These are phyloP conservation scores for Aphrophora alni DNA, from an alignment of 2,888 invertebrate species.

Conservation along the genomic window DNA sequence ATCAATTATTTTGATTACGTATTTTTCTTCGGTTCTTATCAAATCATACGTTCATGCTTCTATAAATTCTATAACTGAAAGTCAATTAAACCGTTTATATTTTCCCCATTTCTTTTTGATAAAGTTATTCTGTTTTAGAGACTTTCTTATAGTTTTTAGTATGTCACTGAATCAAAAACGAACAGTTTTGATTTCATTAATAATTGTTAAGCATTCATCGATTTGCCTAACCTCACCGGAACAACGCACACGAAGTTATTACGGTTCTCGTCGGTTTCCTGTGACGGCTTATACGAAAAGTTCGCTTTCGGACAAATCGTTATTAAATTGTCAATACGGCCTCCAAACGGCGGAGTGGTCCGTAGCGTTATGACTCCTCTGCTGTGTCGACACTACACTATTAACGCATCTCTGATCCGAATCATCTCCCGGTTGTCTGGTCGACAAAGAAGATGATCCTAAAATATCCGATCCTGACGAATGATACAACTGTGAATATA, in stretches of 20 bases:
- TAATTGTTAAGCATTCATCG: too few species aligned
- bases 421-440: constrained; percentile 32
- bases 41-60: too few species aligned
- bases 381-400: constrained; percentile 31
- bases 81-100: too few species aligned
- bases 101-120: too few species aligned
- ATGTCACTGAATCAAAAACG: too few species aligned
- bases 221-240: not conserved
- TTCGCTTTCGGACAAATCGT: not conserved
- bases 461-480: constrained; percentile 39
- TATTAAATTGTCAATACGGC: constrained; percentile 65
- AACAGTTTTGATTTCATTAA: too few species aligned
- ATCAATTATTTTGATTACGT: too few species aligned
- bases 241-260: not conserved
- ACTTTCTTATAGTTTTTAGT: too few species aligned
- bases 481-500: constrained; percentile 76
- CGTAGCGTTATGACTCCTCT: constrained; percentile 49
- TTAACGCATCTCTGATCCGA: constrained; percentile 15
- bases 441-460: constrained; percentile 35
- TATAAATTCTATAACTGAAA: too few species aligned
- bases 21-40: too few species aligned
- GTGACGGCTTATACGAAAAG: not conserved
- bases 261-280: not conserved
- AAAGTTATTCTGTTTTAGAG: too few species aligned
- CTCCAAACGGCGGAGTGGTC: constrained; percentile 76